Evolutionary conservation across 2,888 invertebrate genomes (phyloP), one percentile per base, ranked within the genome.

Genomic region (Anoncus sp.): DNA sequence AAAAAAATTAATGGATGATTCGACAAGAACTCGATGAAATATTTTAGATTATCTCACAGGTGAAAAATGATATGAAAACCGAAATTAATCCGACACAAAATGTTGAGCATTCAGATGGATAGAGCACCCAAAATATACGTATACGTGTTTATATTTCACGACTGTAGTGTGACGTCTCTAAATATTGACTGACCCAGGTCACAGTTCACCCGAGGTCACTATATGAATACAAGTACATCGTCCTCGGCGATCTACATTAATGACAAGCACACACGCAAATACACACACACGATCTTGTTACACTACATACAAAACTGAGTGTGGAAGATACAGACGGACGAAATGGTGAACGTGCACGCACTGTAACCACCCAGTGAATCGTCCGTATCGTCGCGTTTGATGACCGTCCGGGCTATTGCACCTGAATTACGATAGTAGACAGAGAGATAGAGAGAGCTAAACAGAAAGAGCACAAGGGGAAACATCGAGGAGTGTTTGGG

Each of bases 401-500:
- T 87, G 86, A 84, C 82, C 66, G 77, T 59, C 40, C 60, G 83
- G 81, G 5, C 85, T 84, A 84, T 87, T 88, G 86, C 82, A 83
- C 78, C 84, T 89, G 85, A 88, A 88, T 89, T 88, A 89, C 87
- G 88, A 85, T 77, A 84, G 78, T 10, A 57, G 20, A 53, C 43
- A 31, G 31, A 31, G 31, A 31, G 31, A 31, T 3, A 31, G 31
- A 57, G 20, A 53, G 24, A 62, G 18, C 45, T 27, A 47, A 31
- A 6, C 43, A 47, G 71, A 57, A 47, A 76, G 65, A 82, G 75
- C 77, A 81, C 76, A 55, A 47, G 65, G 59, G 55, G 22, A 53
- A 43, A 27, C 67, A 59, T 22, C 27, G 57, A 49, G 59, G 69
- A 49, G 63, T 35, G 69, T 62, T n/a, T n/a, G 24, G 67, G 57